Base-by-base conservation (phyloP, 2,797 vertebrate species). In the Crypturellus tataupa region DNA sequence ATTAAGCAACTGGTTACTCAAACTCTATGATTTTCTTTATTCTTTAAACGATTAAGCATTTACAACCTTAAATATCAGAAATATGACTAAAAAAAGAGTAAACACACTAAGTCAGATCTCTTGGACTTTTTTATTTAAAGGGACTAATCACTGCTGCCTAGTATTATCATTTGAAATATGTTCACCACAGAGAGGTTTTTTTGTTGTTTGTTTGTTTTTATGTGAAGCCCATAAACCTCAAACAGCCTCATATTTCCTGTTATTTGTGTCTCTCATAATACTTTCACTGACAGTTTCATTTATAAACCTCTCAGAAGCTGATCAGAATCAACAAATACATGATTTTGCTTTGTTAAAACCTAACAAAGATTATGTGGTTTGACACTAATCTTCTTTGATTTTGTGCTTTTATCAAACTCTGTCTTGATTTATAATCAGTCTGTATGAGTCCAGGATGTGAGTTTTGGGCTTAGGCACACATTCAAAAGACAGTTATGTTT, bases 351-450 rank as follows among this genome's bases (percentile, higher is more conserved):
- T 80, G 37, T 39, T 91, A 93, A 84, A 55, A 84, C 67, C 33
- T 76, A 14, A 79, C 35, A 75, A 94, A 88, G 24, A 20, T 56
- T 35, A 62, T 71, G 12, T 40, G 12, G 7, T 94, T 93, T 82
- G 42, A 62, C 40, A 47, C 7, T 79, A 84, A 79, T 93, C 46
- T 90, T 91, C 46, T 90, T 71, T 53, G 25, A 93, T 49, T 46
- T 87, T 62, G 29, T 77, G 31, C 3, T 92, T 91, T 31, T 63
- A 42, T 82, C 40, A 85, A 75, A 84, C 79, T 89, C 53, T 35
- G 12, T n/a, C 79, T 84, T 90, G 53, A 90, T 83, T 92, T 86
- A 56, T 71, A 71, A 80, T 92, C 91, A 86, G n/a, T 46, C 12
- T 80, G 18, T 71, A 20, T 60, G 35, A 88, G 72, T 35, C 13